Evolutionary conservation across 92 coral and sea anemone species (phyloP).

Genomic region (Virgularia gustaviana): DNA sequence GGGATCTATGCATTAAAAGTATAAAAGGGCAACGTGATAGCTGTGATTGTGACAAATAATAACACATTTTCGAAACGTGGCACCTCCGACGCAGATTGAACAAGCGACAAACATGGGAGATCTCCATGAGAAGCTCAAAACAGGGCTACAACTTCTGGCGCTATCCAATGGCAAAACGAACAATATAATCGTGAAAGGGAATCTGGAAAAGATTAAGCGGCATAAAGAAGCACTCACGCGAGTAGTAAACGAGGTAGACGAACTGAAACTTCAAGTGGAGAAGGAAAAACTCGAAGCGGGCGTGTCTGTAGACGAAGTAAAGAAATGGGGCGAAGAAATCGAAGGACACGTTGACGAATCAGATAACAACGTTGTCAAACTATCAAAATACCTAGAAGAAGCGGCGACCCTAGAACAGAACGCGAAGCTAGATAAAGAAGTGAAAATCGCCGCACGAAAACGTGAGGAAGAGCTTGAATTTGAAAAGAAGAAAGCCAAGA

Average conservation of each 20-base stretch:
- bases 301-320: conserved; percentile 28
- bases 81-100: not conserved
- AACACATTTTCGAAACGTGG: not conserved
- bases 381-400: conserved; percentile 15
- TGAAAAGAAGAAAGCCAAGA: conserved; percentile 29
- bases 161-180: conserved; percentile 9
- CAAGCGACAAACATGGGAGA: not conserved
- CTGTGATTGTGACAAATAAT: not conserved
- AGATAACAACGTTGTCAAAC: conserved; percentile 12
- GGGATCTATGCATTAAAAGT: too few species aligned
- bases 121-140: not conserved
- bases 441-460: conserved; percentile 32
- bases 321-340: conserved; percentile 45
- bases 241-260: conserved; percentile 31
- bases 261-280: conserved; percentile 32
- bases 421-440: conserved; percentile 23
- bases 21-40: too few species aligned
- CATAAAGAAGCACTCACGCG: conserved; percentile 38
- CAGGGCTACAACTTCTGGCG: not conserved
- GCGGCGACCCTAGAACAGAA: conserved; percentile 20
- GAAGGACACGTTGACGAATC: conserved; percentile 32
- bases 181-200: conserved; percentile 6
- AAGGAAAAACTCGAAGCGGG: conserved; percentile 28
- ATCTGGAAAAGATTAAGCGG: conserved; percentile 35
- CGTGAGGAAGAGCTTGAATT: conserved; percentile 37